Conservation (phyloP, 2,113 vertebrate species). For the Chaetodon trifascialis region DNA sequence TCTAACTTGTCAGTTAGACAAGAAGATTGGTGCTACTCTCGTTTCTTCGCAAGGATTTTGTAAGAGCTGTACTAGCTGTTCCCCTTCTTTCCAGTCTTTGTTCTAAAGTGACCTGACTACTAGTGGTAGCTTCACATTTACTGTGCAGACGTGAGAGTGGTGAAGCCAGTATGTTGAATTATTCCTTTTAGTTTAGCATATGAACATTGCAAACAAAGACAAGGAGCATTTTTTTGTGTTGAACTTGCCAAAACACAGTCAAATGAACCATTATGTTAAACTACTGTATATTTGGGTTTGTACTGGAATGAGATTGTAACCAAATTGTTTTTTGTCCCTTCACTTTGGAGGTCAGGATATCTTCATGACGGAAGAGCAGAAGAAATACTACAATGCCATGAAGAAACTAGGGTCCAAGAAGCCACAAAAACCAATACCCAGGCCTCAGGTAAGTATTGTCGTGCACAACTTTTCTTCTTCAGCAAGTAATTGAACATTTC, state of each 20-base stretch:
- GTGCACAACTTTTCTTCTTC: not conserved
- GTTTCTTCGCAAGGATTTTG: not conserved
- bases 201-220: not conserved
- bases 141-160: not conserved
- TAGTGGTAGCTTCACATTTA: not conserved
- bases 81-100: not conserved
- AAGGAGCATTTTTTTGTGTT: not conserved
- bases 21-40: not conserved
- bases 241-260: not conserved
- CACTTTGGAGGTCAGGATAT: conserved; percentile 99
- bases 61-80: not conserved
- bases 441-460: conserved; percentile 87
- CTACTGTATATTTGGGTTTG: not conserved
- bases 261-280: not conserved
- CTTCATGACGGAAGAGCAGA: conserved; percentile 99
- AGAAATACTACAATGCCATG: conserved; percentile 99
- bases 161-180: not conserved
- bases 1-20: not conserved
- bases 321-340: conserved; percentile 81
- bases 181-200: not conserved
- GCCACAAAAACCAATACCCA: conserved; percentile 97
- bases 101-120: not conserved
- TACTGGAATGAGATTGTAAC: conserved; percentile 85
- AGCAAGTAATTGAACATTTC: not conserved
- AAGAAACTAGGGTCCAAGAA: conserved; percentile 99